phyloP scores from a whole-genome alignment of 2,888 invertebrate species.

The Cryptocephalus primarius region DNA sequence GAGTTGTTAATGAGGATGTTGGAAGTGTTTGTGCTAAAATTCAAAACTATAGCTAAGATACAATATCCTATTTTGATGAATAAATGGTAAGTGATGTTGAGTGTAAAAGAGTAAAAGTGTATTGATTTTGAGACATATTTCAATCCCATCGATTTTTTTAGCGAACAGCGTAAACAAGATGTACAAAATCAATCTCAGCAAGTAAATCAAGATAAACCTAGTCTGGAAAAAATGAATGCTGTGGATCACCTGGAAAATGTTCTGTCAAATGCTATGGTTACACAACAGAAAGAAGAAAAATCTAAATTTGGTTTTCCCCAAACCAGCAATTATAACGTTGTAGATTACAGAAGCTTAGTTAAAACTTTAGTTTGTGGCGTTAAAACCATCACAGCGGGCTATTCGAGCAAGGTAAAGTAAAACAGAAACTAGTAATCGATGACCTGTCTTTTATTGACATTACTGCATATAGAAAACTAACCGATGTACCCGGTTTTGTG shows the following conservation, averaged over 20 bases:
- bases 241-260: slow-evolving; percentile 33
- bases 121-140: no score
- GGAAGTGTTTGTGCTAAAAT: slow-evolving; percentile 91
- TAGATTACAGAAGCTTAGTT: slow-evolving; percentile 84
- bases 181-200: slow-evolving; percentile 18
- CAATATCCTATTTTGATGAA: slow-evolving; percentile 77
- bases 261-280: slow-evolving; percentile 14
- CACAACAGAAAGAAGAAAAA: slow-evolving; percentile 44
- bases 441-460: no score
- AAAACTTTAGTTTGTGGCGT: slow-evolving; percentile 91
- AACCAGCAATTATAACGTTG: slow-evolving; percentile 68
- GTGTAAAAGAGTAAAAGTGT: no score
- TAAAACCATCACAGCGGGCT: slow-evolving; percentile 94
- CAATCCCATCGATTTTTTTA: slow-evolving; percentile 9
- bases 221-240: slow-evolving; percentile 45
- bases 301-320: slow-evolving; percentile 67
- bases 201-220: slow-evolving; percentile 29
- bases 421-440: slow-evolving; percentile 6
- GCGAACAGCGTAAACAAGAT: slow-evolving; percentile 28
- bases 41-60: slow-evolving; percentile 88
- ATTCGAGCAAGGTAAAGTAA: slow-evolving; percentile 62
- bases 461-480: no score
- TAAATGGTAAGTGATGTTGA: slow-evolving; percentile 47
- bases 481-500: no score
- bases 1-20: slow-evolving; percentile 85